Evolutionary conservation across 2,888 invertebrate genomes (phyloP).

Genomic region (Argyresthia albistria): DNA sequence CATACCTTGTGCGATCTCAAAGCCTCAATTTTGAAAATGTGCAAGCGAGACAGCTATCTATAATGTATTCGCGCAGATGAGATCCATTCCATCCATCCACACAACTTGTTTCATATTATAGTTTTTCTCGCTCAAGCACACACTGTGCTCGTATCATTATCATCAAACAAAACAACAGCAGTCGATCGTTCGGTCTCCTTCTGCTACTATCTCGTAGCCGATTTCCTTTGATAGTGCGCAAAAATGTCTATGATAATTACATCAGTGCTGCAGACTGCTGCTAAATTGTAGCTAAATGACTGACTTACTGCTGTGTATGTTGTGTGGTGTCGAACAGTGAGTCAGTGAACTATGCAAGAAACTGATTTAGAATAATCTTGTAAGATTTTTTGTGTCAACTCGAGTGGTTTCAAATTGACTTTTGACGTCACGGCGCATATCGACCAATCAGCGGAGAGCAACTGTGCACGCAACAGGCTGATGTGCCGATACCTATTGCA

Average conservation of each 20-base stretch:
- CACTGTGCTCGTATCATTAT: not conserved
- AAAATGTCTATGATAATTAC: not conserved
- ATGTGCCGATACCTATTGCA: conserved; percentile 3
- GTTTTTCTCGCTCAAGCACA: not conserved
- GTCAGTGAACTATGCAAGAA: not conserved
- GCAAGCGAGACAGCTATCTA: too few relatives aligned
- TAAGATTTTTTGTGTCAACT: conserved; percentile 36
- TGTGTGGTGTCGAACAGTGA: not conserved
- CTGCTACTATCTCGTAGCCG: not conserved
- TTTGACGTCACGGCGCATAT: conserved; percentile 56
- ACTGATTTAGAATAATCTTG: too few relatives aligned
- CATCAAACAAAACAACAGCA: conserved; percentile 2
- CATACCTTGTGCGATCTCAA: too few relatives aligned
- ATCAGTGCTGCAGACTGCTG: too few relatives aligned
- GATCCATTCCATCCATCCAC: too few relatives aligned
- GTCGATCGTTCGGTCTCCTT: not conserved
- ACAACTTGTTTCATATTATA: not conserved
- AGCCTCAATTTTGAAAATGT: too few relatives aligned
- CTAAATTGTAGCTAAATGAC: too few relatives aligned
- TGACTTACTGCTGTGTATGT: not conserved
- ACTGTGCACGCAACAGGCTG: conserved; percentile 25
- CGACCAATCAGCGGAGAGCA: conserved; percentile 46
- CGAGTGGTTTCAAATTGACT: conserved; percentile 54
- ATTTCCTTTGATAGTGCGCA: not conserved
- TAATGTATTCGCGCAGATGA: too few relatives aligned